Base-by-base conservation (phyloP, 1,140 invertebrate species). In the Thalassaphorura encarpata region DNA sequence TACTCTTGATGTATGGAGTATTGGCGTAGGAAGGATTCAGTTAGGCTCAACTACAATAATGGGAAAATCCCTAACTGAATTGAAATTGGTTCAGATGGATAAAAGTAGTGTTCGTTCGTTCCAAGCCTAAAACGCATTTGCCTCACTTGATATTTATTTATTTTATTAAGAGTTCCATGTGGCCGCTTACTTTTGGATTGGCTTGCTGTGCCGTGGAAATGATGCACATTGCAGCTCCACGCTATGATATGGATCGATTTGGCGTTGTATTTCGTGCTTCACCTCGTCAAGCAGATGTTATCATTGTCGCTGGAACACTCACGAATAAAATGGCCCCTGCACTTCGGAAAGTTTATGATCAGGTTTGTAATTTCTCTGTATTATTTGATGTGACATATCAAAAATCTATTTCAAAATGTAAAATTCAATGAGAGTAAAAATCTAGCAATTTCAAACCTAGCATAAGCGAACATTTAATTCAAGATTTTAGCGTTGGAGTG, bases 301-400 rank as follows among this genome's bases (percentile, higher is more conserved):
- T 99, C 62, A 97, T 99, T 71, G 94, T 99, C 0, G 94, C 96
- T 61, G 96, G 96, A 43, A 99, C 96, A 2, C 68, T 99, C 2
- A 98, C 94, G 3, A 99, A 99, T 70, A 99, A 99, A 80, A 99
- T 99, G 96, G 95, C 96, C 41, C 90, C 95, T 21, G 93, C 93
- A 40, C 73, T 99, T 5, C 78, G 95, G 54, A 94, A 88, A 74
- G 84, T 95, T 31, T 91, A 89, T 68, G 87, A 90, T 71, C 87
- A 90, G 76, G 78, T 81, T 67, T 66, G 58, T 64, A 47, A 15
- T 31, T 36, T 0, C 8, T 41, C 33, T 54, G 11, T 11, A 16
- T 13, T 56, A 54, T 28, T 27, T 18, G 2, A 45, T 8, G 8
- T 36, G 33, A 36, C n/a, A 11, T 11, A 13, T 45, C 42, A 45